Conservation (phyloP, 2,797 vertebrate species). For the Cyprinodon diabolis region DNA sequence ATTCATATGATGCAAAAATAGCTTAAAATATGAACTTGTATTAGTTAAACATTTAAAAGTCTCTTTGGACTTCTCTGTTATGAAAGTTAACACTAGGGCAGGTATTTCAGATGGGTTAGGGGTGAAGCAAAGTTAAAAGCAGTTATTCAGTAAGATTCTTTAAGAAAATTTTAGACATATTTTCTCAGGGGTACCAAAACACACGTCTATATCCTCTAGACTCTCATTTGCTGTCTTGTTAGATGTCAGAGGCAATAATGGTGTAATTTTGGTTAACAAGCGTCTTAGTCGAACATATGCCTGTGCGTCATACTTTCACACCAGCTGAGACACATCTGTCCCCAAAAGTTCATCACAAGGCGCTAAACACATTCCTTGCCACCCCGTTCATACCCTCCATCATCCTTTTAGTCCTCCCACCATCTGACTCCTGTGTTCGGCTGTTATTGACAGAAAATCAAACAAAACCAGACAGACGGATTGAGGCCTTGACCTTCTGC, state of each 20-base stretch:
- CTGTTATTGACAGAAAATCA: constrained; percentile 54
- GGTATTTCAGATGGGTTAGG: no score
- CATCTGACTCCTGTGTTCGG: constrained; percentile 26
- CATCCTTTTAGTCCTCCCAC: constrained; percentile 20
- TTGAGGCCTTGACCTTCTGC: constrained; percentile 26
- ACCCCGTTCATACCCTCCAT: constrained; percentile 7
- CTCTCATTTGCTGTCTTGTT: background rate
- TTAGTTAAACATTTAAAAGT: background rate
- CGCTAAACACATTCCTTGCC: constrained; percentile 17
- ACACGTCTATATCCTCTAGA: background rate
- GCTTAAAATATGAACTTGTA: background rate
- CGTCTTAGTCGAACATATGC: background rate
- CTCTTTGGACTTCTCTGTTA: no score
- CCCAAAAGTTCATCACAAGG: constrained; percentile 12
- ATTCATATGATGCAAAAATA: background rate
- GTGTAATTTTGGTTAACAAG: background rate
- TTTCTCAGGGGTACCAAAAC: background rate
- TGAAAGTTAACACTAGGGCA: no score
- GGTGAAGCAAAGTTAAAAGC: background rate
- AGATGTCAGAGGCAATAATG: background rate
- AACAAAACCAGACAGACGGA: constrained; percentile 47
- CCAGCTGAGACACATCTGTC: constrained; percentile 17
- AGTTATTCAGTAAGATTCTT: background rate
- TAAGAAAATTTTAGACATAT: background rate
- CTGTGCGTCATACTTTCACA: constrained; percentile 2